These are phyloP conservation scores for Carlito syrichta DNA, from an alignment of 2,113 vertebrate genomes.

Conservation along the genomic window DNA sequence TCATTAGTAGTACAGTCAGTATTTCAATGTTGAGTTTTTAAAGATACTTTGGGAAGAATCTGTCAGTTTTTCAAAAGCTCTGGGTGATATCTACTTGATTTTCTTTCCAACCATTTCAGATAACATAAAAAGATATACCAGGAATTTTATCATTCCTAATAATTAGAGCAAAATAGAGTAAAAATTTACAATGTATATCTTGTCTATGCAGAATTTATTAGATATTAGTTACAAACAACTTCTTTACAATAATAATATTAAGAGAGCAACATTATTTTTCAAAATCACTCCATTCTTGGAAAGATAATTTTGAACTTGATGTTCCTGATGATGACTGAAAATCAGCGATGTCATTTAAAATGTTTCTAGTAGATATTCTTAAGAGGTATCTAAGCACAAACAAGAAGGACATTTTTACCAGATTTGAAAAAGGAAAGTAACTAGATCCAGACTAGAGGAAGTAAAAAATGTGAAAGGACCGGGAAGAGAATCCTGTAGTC, in stretches of 20 bases:
- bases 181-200: background rate
- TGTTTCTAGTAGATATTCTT: background rate
- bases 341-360: background rate
- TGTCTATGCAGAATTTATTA: background rate
- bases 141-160: background rate
- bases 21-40: background rate
- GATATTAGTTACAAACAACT: background rate
- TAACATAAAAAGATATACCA: background rate
- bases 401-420: background rate
- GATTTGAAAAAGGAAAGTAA: background rate
- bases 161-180: background rate
- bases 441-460: background rate
- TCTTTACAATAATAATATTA: background rate
- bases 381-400: background rate
- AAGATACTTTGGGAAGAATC: background rate
- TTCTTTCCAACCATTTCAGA: background rate
- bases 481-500: background rate
- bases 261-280: background rate
- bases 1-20: background rate
- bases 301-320: background rate
- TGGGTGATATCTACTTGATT: background rate
- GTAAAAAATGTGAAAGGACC: background rate
- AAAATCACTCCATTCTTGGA: background rate
- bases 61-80: background rate
- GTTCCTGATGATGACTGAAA: background rate